Evolutionary conservation across 2,888 invertebrate genomes (phyloP), one percentile per base, ranked within the genome.

Genomic region (Agelastica alni): DNA sequence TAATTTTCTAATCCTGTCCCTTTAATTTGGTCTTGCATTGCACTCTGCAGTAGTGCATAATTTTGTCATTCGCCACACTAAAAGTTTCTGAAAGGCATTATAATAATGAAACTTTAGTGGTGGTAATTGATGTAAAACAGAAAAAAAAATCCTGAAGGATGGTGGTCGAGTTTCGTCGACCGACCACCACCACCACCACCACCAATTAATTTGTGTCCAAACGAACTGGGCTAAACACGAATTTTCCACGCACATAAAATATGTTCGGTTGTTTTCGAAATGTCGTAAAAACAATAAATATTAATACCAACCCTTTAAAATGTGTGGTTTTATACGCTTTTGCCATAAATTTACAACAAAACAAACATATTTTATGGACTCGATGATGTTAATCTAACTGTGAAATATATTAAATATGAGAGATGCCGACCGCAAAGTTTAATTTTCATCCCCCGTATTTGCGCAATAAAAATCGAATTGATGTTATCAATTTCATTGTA

Each of bases 201-300:
- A n/a, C n/a, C n/a, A n/a, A n/a, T n/a, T n/a, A n/a, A n/a, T n/a
- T n/a, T n/a, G n/a, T n/a, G n/a, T n/a, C n/a, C n/a, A 31, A 39
- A 39, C 20, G 37, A n/a, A 20, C 12, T 12, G 10, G 4, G 18
- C 37, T 18, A 42, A 20, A 42, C n/a, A n/a, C 32, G 22, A 36
- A 42, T 49, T 42, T 47, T 37, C 41, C 4, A 32, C 42, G 9
- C 41, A 22, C 41, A 49, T 42, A 49, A 49, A 49, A 41, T 42
- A 32, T 42, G 31, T 32, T 49, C 41, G 36, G 13, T 37, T 16
- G 26, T 46, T 46, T 46, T 17, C 20, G 31, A 49, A 41, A 49
- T 49, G 32, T 49, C 30, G 20, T 22, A 49, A 49, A 49, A 49
- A 31, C 49, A 49, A 49, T 49, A 49, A 49, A 49, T 49, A 49